Conservation (phyloP, 2,113 vertebrate species). For the Oceanites oceanicus region DNA sequence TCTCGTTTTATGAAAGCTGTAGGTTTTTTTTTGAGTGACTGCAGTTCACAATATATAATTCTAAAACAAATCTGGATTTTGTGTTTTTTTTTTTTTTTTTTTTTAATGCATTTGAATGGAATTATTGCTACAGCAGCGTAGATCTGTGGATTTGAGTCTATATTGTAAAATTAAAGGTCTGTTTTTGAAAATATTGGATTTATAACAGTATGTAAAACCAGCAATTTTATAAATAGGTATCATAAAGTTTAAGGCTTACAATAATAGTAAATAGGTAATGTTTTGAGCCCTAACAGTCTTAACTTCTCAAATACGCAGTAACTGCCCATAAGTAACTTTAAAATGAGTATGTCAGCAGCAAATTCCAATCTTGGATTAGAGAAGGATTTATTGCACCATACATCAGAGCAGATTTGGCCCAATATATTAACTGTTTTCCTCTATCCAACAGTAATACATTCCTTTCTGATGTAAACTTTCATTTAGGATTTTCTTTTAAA, state of each 20-base stretch:
- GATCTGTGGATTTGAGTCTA: accelerated
- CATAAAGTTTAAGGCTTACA: neutral
- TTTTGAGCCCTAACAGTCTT: neutral
- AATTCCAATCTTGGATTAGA: neutral
- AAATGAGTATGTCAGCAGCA: neutral
- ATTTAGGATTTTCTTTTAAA: neutral
- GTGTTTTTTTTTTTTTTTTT: too few relatives aligned
- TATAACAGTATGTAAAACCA: neutral
- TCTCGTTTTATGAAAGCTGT: accelerated
- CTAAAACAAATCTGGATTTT: neutral
- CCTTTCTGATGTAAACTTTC: neutral
- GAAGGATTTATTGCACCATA: neutral
- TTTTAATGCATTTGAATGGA: accelerated
- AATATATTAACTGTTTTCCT: neutral
- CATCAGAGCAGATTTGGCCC: neutral
- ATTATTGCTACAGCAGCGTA: accelerated
- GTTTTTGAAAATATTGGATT: accelerated
- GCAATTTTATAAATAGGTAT: neutral
- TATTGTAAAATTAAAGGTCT: neutral
- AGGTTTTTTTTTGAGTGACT: accelerated
- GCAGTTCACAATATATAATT: neutral
- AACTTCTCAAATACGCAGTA: neutral
- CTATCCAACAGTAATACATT: neutral
- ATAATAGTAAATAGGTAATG: neutral
- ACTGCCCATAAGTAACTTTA: neutral